phyloP scores from a whole-genome alignment of 2,113 vertebrate genomes.

The Pteruthius melanotis region DNA sequence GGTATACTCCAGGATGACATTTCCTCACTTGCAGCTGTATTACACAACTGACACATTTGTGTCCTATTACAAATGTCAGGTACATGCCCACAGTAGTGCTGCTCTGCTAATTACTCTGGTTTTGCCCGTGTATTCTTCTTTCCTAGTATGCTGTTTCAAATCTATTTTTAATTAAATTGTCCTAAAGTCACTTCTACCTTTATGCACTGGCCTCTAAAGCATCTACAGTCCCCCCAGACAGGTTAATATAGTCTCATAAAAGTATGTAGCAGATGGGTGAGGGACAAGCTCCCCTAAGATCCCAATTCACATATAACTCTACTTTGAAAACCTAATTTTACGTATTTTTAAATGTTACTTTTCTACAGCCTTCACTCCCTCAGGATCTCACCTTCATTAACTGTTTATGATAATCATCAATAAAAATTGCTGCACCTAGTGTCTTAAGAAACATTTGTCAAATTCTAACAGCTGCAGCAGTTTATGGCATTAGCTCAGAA shows the following conservation, averaged over 20 bases:
- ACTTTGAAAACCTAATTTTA: not conserved
- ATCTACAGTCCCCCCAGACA: not conserved
- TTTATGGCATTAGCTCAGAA: not conserved
- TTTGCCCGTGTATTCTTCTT: not conserved
- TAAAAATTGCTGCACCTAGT: not conserved
- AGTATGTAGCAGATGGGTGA: not conserved
- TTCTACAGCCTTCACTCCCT: not conserved
- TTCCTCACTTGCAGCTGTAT: not conserved
- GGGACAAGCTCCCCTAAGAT: not conserved
- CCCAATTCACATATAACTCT: not conserved
- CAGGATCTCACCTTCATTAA: not conserved
- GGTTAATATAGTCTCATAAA: not conserved
- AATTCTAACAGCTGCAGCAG: not conserved
- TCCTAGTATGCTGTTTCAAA: not conserved
- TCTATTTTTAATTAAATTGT: not conserved
- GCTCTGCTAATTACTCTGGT: not conserved
- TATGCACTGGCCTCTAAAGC: not conserved
- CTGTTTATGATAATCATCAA: not conserved
- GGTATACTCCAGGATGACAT: not conserved
- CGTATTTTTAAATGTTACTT: not conserved
- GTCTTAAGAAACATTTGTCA: not conserved
- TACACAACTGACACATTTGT: not conserved
- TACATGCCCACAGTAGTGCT: not conserved
- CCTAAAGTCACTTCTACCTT: not conserved
- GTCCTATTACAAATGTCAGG: not conserved